A percentile compares a stretch with the other conserved stretches of the same genome.
Evolutionary conservation across 2,797 vertebrate species (phyloP).

Genomic region (Oryzias dopingdopingensis): DNA sequence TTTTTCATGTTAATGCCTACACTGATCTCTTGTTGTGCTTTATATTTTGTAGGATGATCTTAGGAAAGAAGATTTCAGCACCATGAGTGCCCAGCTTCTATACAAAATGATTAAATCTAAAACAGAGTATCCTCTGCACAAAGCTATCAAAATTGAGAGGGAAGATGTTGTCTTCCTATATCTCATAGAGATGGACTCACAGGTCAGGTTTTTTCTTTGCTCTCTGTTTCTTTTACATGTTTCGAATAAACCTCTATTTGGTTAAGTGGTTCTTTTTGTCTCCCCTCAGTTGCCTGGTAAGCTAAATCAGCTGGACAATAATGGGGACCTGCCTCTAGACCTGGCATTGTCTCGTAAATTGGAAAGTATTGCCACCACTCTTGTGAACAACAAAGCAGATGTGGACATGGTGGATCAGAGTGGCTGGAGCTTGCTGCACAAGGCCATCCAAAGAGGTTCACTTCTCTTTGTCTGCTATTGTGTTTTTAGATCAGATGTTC

Average conservation of each 20-base stretch:
- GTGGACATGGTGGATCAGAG: slow-evolving; percentile 94
- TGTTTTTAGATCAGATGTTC: not conserved
- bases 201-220: slow-evolving; percentile 75
- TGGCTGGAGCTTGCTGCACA: slow-evolving; percentile 96
- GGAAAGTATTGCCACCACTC: slow-evolving; percentile 93
- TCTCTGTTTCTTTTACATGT: not conserved
- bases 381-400: slow-evolving; percentile 93
- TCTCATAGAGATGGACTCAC: slow-evolving; percentile 97
- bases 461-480: not conserved
- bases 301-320: slow-evolving; percentile 92
- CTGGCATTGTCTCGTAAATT: slow-evolving; percentile 88
- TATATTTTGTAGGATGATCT: slow-evolving; percentile 85
- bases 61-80: slow-evolving; percentile 96
- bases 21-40: not conserved
- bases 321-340: slow-evolving; percentile 93
- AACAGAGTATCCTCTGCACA: slow-evolving; percentile 95
- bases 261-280: not conserved
- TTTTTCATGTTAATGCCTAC: not conserved
- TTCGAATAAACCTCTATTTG: not conserved
- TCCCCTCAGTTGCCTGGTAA: slow-evolving; percentile 87
- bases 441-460: slow-evolving; percentile 94
- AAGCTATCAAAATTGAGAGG: slow-evolving; percentile 96
- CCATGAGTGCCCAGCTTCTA: slow-evolving; percentile 93
- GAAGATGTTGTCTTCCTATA: slow-evolving; percentile 98
- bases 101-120: slow-evolving; percentile 99